Base-by-base conservation (phyloP, 2,888 invertebrate species). In the Liopterus haemorrhoidalis region DNA sequence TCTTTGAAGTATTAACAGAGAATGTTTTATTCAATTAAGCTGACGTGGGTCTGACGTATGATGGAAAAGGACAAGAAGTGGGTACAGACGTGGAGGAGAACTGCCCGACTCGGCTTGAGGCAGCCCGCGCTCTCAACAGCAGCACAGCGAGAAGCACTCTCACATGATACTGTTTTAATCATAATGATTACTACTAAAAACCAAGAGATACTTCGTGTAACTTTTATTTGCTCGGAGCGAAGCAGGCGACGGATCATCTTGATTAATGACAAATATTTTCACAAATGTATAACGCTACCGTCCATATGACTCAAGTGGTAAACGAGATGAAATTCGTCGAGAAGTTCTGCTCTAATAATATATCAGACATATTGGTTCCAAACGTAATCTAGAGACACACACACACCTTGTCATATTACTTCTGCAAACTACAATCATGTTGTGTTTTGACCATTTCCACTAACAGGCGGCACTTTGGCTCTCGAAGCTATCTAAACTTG, bases 241-340 rank as follows among this genome's bases (percentile, higher is more conserved):
- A 56, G 59, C 58, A 53, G 54, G 59, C 56, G 57, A 59, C n/a
- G n/a, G 63, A 65, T 64, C 64, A 64, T 62, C 64, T 62, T 65
- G 66, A 66, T 66, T 66, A 65, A 66, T 66, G 59, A 63, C 65
- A 66, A 66, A 66, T 66, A 66, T 66, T 65, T 64, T 66, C 64
- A 63, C 62, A 64, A 64, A 65, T 65, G 42, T 36, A 39, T 18
- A 39, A 19, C 39, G 27, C 27, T 19, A 14, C 27, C 31, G 31
- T 14, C 14, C 11, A 15, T 14, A 3, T n/a, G 31, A 9, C 14
- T n/a, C 8, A 15, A 14, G 31, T 11, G 3, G 12, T 12, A 6
- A 15, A 16, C 27, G 42, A 42, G 21, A 42, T 42, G 42, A 36
- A 42, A 42, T 28, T 42, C 36, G 5, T 5, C 28, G 6, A 28